phyloP scores from a whole-genome alignment of 2,888 invertebrate genomes.

The Amphiduros pacificus region DNA sequence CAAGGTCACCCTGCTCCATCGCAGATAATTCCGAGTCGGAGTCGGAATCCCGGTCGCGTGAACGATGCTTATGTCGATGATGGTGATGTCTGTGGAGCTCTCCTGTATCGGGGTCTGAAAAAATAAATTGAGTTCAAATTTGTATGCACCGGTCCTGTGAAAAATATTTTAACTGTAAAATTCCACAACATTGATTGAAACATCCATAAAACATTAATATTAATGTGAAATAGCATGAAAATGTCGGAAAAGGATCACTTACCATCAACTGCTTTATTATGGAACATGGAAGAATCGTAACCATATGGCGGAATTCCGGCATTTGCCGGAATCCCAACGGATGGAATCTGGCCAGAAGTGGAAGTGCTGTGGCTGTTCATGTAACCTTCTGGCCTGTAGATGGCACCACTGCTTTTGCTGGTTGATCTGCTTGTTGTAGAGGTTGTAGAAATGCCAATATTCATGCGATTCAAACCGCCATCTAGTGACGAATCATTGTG shows the following conservation, averaged over 20 bases:
- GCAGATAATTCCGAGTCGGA: slow-evolving; percentile 69
- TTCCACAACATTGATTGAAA: too few relatives aligned
- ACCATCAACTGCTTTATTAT: slow-evolving; percentile 33
- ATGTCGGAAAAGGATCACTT: slow-evolving; percentile 6
- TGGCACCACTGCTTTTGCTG: slow-evolving; percentile 85
- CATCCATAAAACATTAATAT: too few relatives aligned
- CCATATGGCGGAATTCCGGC: slow-evolving; percentile 44
- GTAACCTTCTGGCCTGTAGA: slow-evolving; percentile 69
- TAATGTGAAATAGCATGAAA: too few relatives aligned
- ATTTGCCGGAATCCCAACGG: slow-evolving; percentile 16
- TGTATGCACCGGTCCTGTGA: too few relatives aligned
- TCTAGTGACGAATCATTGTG: slow-evolving; percentile 64
- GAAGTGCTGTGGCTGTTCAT: slow-evolving; percentile 45
- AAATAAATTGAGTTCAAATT: too few relatives aligned
- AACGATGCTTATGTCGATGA: not conserved
- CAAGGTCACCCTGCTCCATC: slow-evolving; percentile 64
- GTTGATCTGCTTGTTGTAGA: slow-evolving; percentile 93
- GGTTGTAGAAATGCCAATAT: slow-evolving; percentile 89
- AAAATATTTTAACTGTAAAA: too few relatives aligned
- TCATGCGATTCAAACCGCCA: slow-evolving; percentile 51
- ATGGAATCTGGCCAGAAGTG: slow-evolving; percentile 49
- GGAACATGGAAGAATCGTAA: slow-evolving; percentile 38
- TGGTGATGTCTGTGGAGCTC: slow-evolving; percentile 16
- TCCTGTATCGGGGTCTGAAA: slow-evolving; percentile 43
- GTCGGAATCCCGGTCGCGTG: slow-evolving; percentile 71